Base-by-base conservation (phyloP, 1,140 invertebrate genomes). In the Pogonomyrmex barbatus region DNA sequence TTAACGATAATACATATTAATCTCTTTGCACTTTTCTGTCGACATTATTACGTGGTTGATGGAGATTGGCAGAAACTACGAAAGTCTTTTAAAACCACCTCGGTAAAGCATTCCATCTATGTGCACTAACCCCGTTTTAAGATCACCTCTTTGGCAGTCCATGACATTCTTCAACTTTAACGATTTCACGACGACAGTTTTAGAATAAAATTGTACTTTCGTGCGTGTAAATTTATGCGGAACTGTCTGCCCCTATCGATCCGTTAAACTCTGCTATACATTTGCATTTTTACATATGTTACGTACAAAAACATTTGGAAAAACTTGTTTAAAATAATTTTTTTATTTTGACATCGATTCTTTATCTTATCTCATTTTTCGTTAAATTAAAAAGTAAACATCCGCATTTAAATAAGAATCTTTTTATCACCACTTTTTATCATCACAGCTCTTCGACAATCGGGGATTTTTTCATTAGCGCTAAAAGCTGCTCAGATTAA, bases 1-100 rank as follows among this genome's bases (percentile, higher is more conserved):
- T 81, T 75, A 71, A 81, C 75, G 45, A 75, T 33, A 68, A 75
- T 86, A 87, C 24, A 12, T 67, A 42, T 24, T 70, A 86, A 88
- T 87, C 76, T 62, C 54, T 81, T 75, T 52, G 58, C 58, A 8
- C n/a, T 33, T 56, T 67, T 75, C 30, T 81, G 14, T 5, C 54
- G 47, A 30, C 30, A 52, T 70, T 73, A 86, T 86, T 81, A 88
- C 56, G 70, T 42, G 33, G n/a, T 58, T 88, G 71, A 88, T 86
- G 68, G 68, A 88, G 78, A 88, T 86, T 86, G 87, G 85, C 87
- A 75, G 87, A 75, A 88, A 88, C 87, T 81, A 42, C 68, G 12
- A 36, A 75, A 88, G 67, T 81, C 84, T 81, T 75, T 88, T 65
- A 86, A 67, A 62, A 42, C 36, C 75, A 39, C 17, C 56, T 52